Percentiles rank a stretch among this genome's conserved stretches.
Conservation (phyloP, 2,113 vertebrate genomes). For the Petromus typicus region DNA sequence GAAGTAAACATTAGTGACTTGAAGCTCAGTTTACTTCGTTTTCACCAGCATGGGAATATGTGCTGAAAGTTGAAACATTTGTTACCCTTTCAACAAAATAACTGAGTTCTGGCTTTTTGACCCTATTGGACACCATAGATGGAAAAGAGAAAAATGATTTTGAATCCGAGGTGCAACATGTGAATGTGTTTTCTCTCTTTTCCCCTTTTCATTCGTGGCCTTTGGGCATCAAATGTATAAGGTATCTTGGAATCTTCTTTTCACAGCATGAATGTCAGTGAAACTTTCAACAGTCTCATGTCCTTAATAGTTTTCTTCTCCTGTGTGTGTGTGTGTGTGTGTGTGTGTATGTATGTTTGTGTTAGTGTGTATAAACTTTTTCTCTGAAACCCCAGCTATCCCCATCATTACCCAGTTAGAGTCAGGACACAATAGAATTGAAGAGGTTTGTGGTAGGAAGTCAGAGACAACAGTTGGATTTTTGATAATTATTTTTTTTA, state of each 20-base stretch:
- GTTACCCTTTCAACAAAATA: conserved; percentile 69
- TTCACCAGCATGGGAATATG: conserved; percentile 60
- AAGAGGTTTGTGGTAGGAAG: not conserved
- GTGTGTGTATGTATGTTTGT: not conserved
- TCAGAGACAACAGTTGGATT: not conserved
- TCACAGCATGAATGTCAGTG: conserved; percentile 51
- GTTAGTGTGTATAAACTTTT: not conserved
- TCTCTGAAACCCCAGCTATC: not conserved
- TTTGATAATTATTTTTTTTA: conserved; percentile 9
- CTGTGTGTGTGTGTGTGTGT: not conserved
- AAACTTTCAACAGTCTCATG: conserved; percentile 53
- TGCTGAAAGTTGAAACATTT: conserved; percentile 66
- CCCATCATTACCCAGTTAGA: conserved; percentile 53
- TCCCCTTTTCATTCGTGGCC: conserved; percentile 44
- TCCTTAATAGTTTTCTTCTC: conserved; percentile 39
- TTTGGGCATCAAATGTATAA: conserved; percentile 49
- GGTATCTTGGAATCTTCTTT: conserved; percentile 48
- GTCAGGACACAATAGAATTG: not conserved
- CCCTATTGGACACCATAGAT: conserved; percentile 22
- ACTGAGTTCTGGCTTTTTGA: conserved; percentile 69
- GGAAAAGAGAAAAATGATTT: conserved; percentile 70
- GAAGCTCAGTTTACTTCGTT: conserved; percentile 64
- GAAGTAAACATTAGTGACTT: conserved; percentile 66
- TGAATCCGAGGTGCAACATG: conserved; percentile 32
- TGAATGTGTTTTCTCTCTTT: conserved; percentile 53